Conservation (phyloP, 2,113 vertebrate species). For the Corydoras maculifer region DNA sequence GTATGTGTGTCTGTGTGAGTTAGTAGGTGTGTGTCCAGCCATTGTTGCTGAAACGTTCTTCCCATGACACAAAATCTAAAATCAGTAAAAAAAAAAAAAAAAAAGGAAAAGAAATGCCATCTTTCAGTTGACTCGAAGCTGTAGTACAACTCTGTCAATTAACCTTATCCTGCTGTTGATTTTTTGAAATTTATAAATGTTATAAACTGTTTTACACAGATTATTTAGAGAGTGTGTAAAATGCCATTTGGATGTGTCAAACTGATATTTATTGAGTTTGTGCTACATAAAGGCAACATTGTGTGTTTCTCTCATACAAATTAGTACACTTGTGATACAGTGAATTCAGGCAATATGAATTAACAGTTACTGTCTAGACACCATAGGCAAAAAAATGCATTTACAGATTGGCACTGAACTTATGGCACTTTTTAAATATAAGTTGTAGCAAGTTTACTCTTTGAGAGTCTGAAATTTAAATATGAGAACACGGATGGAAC, state of each 20-base stretch:
- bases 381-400: conserved; percentile 29
- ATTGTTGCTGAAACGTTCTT: too few relatives aligned
- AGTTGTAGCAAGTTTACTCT: neutral
- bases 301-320: conserved; percentile 22
- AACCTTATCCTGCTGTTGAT: too few relatives aligned
- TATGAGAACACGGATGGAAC: neutral
- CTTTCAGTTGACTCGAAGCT: too few relatives aligned
- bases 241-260: conserved; percentile 11
- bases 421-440: neutral
- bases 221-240: conserved; percentile 29
- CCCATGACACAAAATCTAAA: too few relatives aligned
- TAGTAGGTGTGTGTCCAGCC: too few relatives aligned
- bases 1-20: too few relatives aligned
- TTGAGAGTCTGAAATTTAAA: neutral
- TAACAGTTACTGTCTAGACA: conserved; percentile 25
- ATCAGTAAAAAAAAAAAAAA: too few relatives aligned
- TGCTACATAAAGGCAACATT: conserved; percentile 45
- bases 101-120: too few relatives aligned
- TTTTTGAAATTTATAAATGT: too few relatives aligned
- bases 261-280: conserved; percentile 19
- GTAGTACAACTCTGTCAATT: too few relatives aligned
- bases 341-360: conserved; percentile 31
- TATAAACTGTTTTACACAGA: neutral
- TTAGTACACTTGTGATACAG: conserved; percentile 26
- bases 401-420: neutral